These are phyloP conservation scores for Syngnathus typhle DNA, from an alignment of 2,113 vertebrate genomes.

Conservation along the genomic window DNA sequence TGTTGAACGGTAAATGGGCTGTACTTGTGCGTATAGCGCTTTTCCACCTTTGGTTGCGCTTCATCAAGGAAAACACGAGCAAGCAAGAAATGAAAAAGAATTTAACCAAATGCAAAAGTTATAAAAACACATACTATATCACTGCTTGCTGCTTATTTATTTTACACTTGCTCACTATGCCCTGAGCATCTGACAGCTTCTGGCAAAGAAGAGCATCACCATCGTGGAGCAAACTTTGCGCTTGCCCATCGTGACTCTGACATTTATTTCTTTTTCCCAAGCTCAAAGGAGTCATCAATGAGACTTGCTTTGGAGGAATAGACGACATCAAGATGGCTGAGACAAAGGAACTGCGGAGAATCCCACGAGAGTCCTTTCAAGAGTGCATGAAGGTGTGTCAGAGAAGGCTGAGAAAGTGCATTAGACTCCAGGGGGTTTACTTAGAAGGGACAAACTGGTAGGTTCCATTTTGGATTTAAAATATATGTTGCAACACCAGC, in stretches of 20 bases:
- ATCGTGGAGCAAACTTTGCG: neutral
- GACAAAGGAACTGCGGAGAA: neutral
- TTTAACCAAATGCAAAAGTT: neutral
- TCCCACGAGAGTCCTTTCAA: neutral
- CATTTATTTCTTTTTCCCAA: neutral
- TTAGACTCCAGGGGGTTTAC: neutral
- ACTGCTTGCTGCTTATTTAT: too few relatives aligned
- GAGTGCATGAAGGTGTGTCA: neutral
- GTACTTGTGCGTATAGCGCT: too few relatives aligned
- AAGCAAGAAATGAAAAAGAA: slow-evolving; percentile 6
- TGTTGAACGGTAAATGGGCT: too few relatives aligned
- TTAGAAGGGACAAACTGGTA: neutral
- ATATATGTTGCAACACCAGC: neutral
- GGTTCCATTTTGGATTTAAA: neutral
- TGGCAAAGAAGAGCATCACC: too few relatives aligned
- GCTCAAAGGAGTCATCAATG: neutral
- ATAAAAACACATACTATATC: too few relatives aligned
- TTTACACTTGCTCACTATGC: too few relatives aligned
- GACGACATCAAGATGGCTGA: neutral
- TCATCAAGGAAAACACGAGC: too few relatives aligned
- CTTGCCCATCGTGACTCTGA: neutral
- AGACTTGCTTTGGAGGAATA: neutral
- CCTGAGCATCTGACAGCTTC: neutral
- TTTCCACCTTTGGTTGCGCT: too few relatives aligned
- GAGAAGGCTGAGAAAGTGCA: neutral